These are phyloP conservation scores for Probosciger aterrimus DNA, from an alignment of 2,113 vertebrate species.

Conservation along the genomic window DNA sequence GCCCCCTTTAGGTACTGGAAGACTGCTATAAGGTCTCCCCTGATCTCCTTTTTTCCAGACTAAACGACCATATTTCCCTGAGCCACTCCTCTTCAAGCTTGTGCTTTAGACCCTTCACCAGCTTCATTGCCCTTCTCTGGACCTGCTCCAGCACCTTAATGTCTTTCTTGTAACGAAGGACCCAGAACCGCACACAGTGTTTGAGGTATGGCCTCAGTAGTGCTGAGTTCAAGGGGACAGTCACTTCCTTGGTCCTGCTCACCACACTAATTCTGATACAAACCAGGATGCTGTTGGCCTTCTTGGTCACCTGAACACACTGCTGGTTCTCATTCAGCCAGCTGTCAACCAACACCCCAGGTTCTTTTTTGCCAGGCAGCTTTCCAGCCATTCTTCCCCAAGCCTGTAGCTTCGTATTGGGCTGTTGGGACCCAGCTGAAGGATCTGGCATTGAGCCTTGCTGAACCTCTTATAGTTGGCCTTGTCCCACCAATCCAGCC, in stretches of 20 bases:
- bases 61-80: not conserved
- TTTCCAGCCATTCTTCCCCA: not conserved
- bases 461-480: not conserved
- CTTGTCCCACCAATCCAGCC: not conserved
- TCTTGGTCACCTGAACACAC: not conserved
- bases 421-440: not conserved
- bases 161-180: not conserved
- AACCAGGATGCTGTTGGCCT: not conserved
- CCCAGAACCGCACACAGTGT: not conserved
- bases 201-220: not conserved
- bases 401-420: rapidly evolving
- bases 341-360: not conserved
- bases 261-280: not conserved
- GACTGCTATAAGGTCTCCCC: not conserved
- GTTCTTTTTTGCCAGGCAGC: not conserved
- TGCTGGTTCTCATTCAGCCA: not conserved
- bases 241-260: not conserved
- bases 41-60: not conserved
- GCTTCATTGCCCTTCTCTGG: not conserved
- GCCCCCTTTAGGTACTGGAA: not conserved
- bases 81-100: not conserved
- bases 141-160: not conserved
- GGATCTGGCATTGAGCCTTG: not conserved
- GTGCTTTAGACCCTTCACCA: not conserved
- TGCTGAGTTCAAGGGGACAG: not conserved